Conservation (phyloP, 2,888 invertebrate species). For the Arge pagana region DNA sequence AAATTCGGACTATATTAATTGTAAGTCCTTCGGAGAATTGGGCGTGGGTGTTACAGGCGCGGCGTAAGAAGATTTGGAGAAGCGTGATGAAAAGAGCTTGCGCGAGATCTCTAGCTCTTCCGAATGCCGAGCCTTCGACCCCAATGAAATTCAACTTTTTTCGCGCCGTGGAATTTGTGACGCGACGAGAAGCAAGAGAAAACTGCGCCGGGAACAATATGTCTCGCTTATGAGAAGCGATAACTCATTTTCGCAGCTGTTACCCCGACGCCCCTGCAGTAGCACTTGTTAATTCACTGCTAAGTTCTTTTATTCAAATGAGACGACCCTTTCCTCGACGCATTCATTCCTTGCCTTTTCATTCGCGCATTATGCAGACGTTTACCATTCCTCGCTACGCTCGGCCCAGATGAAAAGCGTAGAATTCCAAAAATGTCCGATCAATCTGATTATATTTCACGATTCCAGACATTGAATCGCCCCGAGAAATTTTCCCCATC, state of each 20-base stretch:
- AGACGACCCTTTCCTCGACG: conserved; percentile 35
- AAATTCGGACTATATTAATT: too few species aligned
- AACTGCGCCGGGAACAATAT: conserved; percentile 15
- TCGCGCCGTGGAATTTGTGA: conserved; percentile 2
- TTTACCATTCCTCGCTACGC: conserved; percentile 11
- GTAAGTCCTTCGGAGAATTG: too few species aligned
- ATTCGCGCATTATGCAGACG: conserved; percentile 49
- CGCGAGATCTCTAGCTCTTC: too few species aligned
- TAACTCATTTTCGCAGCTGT: conserved; percentile 37
- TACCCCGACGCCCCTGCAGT: conserved; percentile 21
- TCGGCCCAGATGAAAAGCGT: conserved; percentile 4
- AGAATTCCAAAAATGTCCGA: too few species aligned
- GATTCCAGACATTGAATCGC: too few species aligned
- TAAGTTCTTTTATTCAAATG: conserved; percentile 47
- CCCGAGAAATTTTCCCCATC: too few species aligned
- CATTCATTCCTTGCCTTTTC: conserved; percentile 45
- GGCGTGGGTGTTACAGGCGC: too few species aligned
- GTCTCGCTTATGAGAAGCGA: conserved; percentile 38
- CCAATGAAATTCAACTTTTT: conserved; percentile 14
- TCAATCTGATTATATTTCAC: too few species aligned
- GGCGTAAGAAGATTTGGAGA: too few species aligned
- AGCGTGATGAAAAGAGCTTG: too few species aligned
- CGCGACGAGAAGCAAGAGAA: background rate
- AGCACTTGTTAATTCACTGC: conserved; percentile 27
- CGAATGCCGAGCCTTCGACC: conserved; percentile 1